Evolutionary conservation across 2,888 invertebrate species (phyloP).

Genomic region (Gortyna flavago): DNA sequence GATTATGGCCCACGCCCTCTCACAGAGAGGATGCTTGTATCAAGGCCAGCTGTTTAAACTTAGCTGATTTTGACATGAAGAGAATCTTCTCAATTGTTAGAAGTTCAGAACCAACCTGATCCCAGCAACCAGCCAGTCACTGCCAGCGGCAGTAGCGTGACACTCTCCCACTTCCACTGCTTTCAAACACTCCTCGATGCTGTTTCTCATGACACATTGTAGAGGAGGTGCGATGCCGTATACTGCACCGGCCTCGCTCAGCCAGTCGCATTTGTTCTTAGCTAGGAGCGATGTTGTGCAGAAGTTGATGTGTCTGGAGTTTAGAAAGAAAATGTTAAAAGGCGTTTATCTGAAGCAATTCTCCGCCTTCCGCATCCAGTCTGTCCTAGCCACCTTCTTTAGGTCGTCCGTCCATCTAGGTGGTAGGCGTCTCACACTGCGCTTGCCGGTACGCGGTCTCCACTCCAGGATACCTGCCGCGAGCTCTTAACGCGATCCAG

Average conservation of each 20-base stretch:
- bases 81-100: neutral
- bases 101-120: slow-evolving; percentile 91
- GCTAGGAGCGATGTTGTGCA: slow-evolving; percentile 93
- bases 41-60: neutral
- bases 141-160: slow-evolving; percentile 93
- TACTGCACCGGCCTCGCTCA: slow-evolving; percentile 93
- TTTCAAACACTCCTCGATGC: slow-evolving; percentile 92
- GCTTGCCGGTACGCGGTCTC: too few relatives aligned
- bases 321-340: neutral
- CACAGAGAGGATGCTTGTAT: neutral
- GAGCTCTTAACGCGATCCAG: too few relatives aligned
- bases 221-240: slow-evolving; percentile 94
- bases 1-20: neutral
- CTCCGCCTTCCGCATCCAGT: too few relatives aligned
- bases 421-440: too few relatives aligned
- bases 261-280: slow-evolving; percentile 94
- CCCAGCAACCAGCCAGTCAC: slow-evolving; percentile 93
- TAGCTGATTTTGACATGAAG: neutral
- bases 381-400: too few relatives aligned
- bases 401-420: too few relatives aligned
- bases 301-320: slow-evolving; percentile 88
- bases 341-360: neutral
- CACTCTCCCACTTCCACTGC: slow-evolving; percentile 91
- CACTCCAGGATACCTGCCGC: too few relatives aligned
- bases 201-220: slow-evolving; percentile 92